Evolutionary conservation across 92 coral and sea anemone genomes (phyloP).

Genomic region (Meandrina meandrites): DNA sequence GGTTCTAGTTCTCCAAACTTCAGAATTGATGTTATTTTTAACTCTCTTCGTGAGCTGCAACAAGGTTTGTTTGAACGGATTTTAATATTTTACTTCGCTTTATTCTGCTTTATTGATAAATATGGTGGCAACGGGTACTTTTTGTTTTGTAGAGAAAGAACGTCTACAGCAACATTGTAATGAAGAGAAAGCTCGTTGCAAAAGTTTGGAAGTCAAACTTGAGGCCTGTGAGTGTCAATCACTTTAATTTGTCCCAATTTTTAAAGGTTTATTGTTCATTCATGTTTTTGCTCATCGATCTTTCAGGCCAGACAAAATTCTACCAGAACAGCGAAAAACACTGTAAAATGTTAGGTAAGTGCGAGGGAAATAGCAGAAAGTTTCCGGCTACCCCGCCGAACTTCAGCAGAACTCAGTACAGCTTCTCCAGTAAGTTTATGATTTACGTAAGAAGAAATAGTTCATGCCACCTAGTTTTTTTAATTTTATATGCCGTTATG

Average conservation of each 20-base stretch:
- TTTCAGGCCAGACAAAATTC: slow-evolving; percentile 54
- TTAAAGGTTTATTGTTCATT: not conserved
- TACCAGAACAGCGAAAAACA: slow-evolving; percentile 58
- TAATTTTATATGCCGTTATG: too few species aligned
- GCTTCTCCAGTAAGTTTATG: too few species aligned
- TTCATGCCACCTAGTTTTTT: too few species aligned
- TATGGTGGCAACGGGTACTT: too few species aligned
- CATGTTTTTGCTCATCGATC: not conserved
- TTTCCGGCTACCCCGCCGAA: too few species aligned
- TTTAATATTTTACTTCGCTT: not conserved
- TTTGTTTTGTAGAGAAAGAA: slow-evolving; percentile 59
- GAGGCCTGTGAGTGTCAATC: slow-evolving; percentile 57
- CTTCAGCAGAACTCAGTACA: too few species aligned
- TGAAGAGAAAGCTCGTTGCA: slow-evolving; percentile 64
- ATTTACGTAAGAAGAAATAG: too few species aligned
- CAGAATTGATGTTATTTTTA: slow-evolving; percentile 75
- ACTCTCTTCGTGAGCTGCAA: slow-evolving; percentile 76
- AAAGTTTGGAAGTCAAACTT: slow-evolving; percentile 62
- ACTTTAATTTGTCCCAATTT: too few species aligned
- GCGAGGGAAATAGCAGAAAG: too few species aligned
- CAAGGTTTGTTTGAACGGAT: slow-evolving; percentile 56
- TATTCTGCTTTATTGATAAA: not conserved
- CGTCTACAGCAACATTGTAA: slow-evolving; percentile 50
- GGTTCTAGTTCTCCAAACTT: slow-evolving; percentile 69
- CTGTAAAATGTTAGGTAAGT: slow-evolving; percentile 71